These are phyloP conservation scores for Scaptomyza graminum DNA, from an alignment of 1,140 invertebrate species.

Conservation along the genomic window DNA sequence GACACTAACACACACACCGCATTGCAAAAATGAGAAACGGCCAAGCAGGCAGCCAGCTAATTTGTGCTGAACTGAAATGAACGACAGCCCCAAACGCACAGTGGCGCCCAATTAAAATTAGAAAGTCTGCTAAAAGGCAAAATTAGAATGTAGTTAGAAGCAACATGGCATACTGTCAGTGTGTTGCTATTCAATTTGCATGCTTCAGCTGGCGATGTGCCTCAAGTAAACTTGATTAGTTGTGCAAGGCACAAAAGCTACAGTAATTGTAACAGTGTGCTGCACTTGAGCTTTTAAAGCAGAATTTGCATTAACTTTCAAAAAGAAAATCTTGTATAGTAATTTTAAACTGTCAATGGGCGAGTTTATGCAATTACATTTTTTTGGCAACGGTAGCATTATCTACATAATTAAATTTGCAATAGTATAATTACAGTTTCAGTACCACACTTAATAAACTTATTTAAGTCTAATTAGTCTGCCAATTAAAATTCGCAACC, in stretches of 20 bases:
- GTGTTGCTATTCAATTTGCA: slow-evolving; percentile 16
- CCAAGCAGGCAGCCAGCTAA: slow-evolving; percentile 59
- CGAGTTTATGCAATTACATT: too few species aligned
- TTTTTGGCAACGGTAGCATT: too few species aligned
- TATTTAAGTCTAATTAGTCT: too few species aligned
- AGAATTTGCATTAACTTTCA: too few species aligned
- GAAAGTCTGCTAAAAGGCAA: neutral
- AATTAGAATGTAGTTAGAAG: neutral
- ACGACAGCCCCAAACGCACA: slow-evolving; percentile 33
- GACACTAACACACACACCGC: neutral
- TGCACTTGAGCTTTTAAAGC: neutral
- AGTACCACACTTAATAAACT: too few species aligned
- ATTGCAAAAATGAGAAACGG: slow-evolving; percentile 45
- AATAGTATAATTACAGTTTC: too few species aligned
- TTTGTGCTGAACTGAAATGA: slow-evolving; percentile 59
- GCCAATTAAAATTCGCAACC: too few species aligned
- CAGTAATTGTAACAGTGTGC: neutral
- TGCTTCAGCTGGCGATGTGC: slow-evolving; percentile 4
- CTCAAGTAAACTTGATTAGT: slow-evolving; percentile 12
- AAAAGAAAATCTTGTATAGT: neutral
- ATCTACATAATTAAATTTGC: too few species aligned
- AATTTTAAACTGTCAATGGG: too few species aligned
- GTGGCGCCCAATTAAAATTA: slow-evolving; percentile 33
- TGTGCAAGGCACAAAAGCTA: neutral
- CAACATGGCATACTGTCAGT: neutral